Evolutionary conservation across 1,140 invertebrate species (phyloP), one percentile per base, ranked within the genome.

Genomic region (Diabrotica undecimpunctata): DNA sequence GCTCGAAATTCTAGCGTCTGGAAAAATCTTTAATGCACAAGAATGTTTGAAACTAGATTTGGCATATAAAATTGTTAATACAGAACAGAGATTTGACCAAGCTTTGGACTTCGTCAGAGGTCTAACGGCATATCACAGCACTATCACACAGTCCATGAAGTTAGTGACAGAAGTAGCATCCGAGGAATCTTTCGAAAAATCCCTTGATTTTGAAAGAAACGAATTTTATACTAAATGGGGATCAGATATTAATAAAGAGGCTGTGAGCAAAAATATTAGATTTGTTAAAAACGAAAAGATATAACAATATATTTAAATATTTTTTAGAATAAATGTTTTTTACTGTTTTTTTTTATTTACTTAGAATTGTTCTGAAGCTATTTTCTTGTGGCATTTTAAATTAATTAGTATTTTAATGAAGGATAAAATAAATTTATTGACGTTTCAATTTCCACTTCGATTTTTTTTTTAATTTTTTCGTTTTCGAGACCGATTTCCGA

Each of bases 161-260:
- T 5, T 10, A 54, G 53, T 62, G 7, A 11, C 52, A 35, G 38
- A 36, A 8, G 37, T 54, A 8, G 51, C 51, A 13, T 7, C 12
- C 11, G 37, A 37, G 35, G 6, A 54, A 54, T 12, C 35, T 37
- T 62, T 62, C 5, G 7, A 62, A 37, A 62, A 36, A 10, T 11
- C 25, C 41, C 54, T 62, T 51, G 25, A 12, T 8, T 54, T 62
- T 8, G 61, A 62, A 9, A 36, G 52, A 9, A 14, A 54, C 9
- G 51, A 7, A 38, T 62, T 62, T n/a, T 25, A 46, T 39, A 51
- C 61, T 5, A 62, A 54, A 41, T 62, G 61, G 61, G 61, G 61
- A 6, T 54, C 51, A 2, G 61, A 62, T 14, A 36, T 62, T 8
- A 62, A 62, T 62, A 25, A 50, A 13, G 39, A 62, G 13, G 61